Conservation (phyloP, 2,888 invertebrate genomes). For the Microctonus aethiopoides region DNA sequence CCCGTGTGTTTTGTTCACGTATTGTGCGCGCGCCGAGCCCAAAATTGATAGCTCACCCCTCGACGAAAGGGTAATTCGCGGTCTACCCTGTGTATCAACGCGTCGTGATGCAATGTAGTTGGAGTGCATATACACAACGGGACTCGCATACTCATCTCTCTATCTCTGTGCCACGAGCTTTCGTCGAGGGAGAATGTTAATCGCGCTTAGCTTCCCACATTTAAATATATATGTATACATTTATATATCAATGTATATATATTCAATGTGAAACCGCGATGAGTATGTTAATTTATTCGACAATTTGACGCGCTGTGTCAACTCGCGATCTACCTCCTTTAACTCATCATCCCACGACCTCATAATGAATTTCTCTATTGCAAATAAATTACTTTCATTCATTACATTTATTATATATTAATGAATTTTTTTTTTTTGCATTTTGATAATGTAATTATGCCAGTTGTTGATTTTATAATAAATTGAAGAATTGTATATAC, state of each 20-base stretch:
- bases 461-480: no score
- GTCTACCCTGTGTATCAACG: constrained; percentile 42
- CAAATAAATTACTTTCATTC: neutral
- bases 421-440: neutral
- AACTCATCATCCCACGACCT: constrained; percentile 4
- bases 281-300: constrained; percentile 55
- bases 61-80: constrained; percentile 60
- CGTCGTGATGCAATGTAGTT: constrained; percentile 11
- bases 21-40: constrained; percentile 30
- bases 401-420: neutral
- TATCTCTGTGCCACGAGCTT: constrained; percentile 13
- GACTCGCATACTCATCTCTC: constrained; percentile 14
- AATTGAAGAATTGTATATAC: no score
- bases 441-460: no score
- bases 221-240: constrained; percentile 23
- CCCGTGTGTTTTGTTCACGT: constrained; percentile 26
- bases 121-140: constrained; percentile 19
- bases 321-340: constrained; percentile 19
- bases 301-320: constrained; percentile 32
- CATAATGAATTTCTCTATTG: neutral
- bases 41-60: constrained; percentile 57
- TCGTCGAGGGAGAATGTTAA: constrained; percentile 49
- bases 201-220: constrained; percentile 47
- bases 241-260: neutral
- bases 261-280: constrained; percentile 23